These are phyloP conservation scores for Actias luna DNA, from an alignment of 2,888 invertebrate species.

Conservation along the genomic window DNA sequence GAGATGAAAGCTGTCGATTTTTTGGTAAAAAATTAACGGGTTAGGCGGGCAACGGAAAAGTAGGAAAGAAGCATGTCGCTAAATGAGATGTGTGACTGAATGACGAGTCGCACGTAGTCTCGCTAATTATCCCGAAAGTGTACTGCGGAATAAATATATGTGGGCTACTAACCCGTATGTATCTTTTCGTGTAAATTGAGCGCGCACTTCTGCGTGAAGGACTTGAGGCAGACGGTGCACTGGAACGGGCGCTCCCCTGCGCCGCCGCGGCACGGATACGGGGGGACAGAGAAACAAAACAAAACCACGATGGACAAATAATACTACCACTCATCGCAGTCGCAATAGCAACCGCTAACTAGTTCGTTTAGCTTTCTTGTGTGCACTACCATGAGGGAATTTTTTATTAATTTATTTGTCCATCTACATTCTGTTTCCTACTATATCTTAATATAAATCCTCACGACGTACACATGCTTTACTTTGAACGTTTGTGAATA, in stretches of 20 bases:
- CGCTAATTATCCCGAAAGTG: constrained; percentile 66
- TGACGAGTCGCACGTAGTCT: constrained; percentile 53
- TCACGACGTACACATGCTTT: constrained; percentile 81
- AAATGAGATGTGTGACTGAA: constrained; percentile 67
- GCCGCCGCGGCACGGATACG: constrained; percentile 61
- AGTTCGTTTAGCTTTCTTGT: constrained; percentile 23
- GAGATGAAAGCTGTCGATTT: constrained; percentile 69
- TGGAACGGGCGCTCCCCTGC: constrained; percentile 83
- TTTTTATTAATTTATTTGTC: constrained; percentile 70
- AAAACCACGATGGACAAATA: constrained; percentile 82
- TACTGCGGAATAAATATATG: constrained; percentile 71
- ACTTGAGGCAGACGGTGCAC: constrained; percentile 84
- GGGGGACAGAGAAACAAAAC: constrained; percentile 81
- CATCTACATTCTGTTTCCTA: constrained; percentile 77
- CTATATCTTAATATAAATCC: constrained; percentile 62
- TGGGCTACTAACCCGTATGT: constrained; percentile 84
- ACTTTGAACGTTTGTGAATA: constrained; percentile 79
- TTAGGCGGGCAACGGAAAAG: constrained; percentile 78
- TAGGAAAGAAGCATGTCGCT: constrained; percentile 76
- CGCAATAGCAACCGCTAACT: constrained; percentile 38
- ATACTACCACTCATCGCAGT: constrained; percentile 46
- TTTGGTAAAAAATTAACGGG: constrained; percentile 66
- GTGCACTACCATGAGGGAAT: constrained; percentile 72
- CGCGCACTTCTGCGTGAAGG: constrained; percentile 84
- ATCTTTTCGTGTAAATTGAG: constrained; percentile 84